These are phyloP conservation scores for Orthosia cruda DNA, from an alignment of 2,888 invertebrate genomes.

Conservation along the genomic window DNA sequence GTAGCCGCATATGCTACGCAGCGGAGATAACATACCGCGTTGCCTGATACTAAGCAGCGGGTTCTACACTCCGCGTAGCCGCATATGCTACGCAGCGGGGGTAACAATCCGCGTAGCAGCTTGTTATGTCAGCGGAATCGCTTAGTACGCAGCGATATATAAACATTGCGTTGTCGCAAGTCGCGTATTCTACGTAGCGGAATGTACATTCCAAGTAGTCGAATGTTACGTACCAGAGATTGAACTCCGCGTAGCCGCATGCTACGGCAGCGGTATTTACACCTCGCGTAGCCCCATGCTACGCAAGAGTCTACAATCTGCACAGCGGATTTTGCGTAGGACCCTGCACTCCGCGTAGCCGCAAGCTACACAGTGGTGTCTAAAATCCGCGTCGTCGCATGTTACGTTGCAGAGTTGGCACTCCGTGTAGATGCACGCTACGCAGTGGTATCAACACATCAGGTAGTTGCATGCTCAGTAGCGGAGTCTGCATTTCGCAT, in stretches of 20 bases:
- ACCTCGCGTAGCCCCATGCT: too few species aligned
- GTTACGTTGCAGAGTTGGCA: too few species aligned
- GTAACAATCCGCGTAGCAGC: background rate
- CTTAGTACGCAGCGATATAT: too few species aligned
- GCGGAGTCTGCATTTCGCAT: background rate
- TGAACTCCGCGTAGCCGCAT: background rate
- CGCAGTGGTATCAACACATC: background rate
- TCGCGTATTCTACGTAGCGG: background rate
- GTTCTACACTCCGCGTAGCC: background rate
- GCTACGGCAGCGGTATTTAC: too few species aligned
- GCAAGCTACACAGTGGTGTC: too few species aligned
- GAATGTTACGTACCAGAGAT: background rate
- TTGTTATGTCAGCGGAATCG: background rate
- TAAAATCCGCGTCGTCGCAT: background rate
- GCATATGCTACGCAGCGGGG: background rate
- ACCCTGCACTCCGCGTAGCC: too few species aligned
- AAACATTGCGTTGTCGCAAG: too few species aligned
- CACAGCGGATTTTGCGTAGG: too few species aligned
- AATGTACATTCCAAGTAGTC: background rate
- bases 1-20: background rate
- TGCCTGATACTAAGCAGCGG: background rate
- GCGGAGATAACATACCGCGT: too few species aligned
- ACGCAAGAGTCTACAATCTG: too few species aligned
- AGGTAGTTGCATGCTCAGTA: background rate
- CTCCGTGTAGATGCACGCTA: too few species aligned